These are phyloP conservation scores for Cactoblastis cactorum DNA, from an alignment of 2,888 invertebrate species.

Conservation along the genomic window DNA sequence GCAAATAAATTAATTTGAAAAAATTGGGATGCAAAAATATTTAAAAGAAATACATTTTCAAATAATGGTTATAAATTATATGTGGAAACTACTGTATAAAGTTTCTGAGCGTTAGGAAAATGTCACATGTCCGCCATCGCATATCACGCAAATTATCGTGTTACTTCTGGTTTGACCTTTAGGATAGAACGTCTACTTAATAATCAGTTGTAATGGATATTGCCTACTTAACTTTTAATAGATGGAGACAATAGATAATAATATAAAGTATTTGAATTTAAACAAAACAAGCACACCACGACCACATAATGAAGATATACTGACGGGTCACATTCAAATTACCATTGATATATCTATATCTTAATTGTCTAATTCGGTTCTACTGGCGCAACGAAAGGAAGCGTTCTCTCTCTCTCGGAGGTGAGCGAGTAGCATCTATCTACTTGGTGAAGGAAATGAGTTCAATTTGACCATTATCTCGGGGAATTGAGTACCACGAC, in stretches of 20 bases:
- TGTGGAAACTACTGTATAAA: neutral
- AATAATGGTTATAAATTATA: no score
- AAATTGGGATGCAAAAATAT: no score
- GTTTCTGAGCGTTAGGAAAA: neutral
- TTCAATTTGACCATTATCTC: slow-evolving; percentile 69
- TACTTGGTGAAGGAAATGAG: slow-evolving; percentile 59
- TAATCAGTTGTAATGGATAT: neutral
- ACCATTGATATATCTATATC: slow-evolving; percentile 18
- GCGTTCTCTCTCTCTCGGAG: slow-evolving; percentile 38
- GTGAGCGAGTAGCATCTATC: slow-evolving; percentile 35
- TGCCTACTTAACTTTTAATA: neutral
- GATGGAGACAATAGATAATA: neutral
- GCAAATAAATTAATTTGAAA: no score
- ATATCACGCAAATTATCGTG: neutral
- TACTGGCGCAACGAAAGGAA: slow-evolving; percentile 51
- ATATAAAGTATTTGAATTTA: neutral
- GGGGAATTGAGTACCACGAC: slow-evolving; percentile 49
- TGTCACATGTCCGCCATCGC: neutral
- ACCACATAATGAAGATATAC: slow-evolving; percentile 2
- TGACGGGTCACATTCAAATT: neutral
- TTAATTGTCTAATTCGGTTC: slow-evolving; percentile 49
- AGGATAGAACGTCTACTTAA: neutral
- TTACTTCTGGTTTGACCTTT: neutral
- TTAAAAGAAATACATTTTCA: no score
- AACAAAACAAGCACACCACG: neutral